Conservation (phyloP, 37 sponge, comb jelly and placozoan species). For the Lycopodina hypogea region DNA sequence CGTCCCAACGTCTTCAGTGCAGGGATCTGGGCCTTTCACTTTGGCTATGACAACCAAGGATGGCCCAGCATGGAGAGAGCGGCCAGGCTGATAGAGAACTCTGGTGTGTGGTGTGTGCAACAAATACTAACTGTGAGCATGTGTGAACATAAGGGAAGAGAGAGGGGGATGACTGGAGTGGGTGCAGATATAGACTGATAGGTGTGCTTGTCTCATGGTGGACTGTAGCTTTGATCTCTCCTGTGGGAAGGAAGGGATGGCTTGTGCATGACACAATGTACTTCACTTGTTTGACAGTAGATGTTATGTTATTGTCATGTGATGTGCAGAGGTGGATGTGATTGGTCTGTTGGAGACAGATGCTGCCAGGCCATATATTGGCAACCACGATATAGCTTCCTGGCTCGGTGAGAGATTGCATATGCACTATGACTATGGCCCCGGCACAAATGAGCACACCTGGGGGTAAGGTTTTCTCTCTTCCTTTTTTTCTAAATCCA, state of each 20-base stretch:
- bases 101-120: conserved; percentile 28
- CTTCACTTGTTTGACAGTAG: no score
- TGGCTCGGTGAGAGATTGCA: conserved; percentile 53
- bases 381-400: conserved; percentile 44
- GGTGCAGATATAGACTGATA: no score
- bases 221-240: no score
- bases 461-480: conserved; percentile 41
- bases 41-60: conserved; percentile 54
- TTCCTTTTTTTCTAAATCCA: no score
- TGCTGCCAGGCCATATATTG: conserved; percentile 51
- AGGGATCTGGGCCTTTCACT: conserved; percentile 65
- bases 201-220: no score
- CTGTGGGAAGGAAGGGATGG: no score
- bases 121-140: neutral
- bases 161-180: no score
- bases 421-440: conserved; percentile 63
- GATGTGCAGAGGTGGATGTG: conserved; percentile 53
- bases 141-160: no score
- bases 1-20: conserved; percentile 53
- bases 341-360: conserved; percentile 61
- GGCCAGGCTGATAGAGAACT: conserved; percentile 54
- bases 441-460: conserved; percentile 38
- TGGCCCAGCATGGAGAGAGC: conserved; percentile 50
- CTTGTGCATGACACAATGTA: no score
- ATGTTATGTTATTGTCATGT: neutral